These are phyloP conservation scores for Rhopalosiphum nymphaeae DNA, from an alignment of 2,888 invertebrate species.

Conservation along the genomic window DNA sequence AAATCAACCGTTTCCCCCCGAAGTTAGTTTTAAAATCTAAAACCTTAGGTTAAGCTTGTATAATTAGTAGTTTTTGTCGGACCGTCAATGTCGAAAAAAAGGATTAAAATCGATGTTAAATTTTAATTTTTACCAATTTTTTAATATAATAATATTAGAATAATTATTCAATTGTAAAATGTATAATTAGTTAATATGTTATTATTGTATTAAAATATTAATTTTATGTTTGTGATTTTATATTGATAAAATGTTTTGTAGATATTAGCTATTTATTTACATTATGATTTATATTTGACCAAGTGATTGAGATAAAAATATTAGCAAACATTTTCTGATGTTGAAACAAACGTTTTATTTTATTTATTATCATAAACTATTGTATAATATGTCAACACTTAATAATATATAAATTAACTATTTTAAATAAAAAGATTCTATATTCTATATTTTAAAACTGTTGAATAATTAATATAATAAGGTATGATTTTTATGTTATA, in stretches of 20 bases:
- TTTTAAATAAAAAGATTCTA: background rate
- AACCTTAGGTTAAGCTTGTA: background rate
- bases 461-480: background rate
- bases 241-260: background rate
- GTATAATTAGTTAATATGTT: background rate
- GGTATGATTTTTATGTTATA: background rate
- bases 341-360: background rate
- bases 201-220: background rate
- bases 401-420: background rate
- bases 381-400: background rate
- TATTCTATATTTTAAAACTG: background rate
- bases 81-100: background rate
- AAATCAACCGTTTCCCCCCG: background rate
- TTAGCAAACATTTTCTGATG: background rate
- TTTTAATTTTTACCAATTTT: background rate
- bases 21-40: background rate
- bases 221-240: background rate
- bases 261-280: background rate
- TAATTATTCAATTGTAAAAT: background rate
- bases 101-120: background rate
- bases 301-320: background rate
- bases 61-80: background rate
- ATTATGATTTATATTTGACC: background rate
- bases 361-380: background rate
- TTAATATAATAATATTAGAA: background rate